Evolutionary conservation across 1,140 invertebrate species (phyloP), one percentile per base, ranked within the genome.

Genomic region (Tetragonula clypearis): DNA sequence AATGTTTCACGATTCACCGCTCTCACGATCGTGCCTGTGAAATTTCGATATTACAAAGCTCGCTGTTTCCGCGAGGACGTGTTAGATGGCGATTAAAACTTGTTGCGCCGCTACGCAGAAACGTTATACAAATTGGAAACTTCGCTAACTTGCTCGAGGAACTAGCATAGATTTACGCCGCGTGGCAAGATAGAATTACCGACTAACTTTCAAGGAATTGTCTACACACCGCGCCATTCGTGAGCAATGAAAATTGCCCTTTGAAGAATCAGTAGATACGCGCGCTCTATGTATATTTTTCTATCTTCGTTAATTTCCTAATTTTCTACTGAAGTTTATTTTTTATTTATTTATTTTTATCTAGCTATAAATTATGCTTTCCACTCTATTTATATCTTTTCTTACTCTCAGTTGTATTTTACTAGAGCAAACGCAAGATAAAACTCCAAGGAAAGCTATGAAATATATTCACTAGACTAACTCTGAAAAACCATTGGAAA

Each of bases 51-150:
- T 66, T 53, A 11, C 21, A 14, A 79, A 15, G 35, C 35, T 53
- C 60, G 41, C 23, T 21, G 41, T 53, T 53, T 30, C 60, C 17
- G n/a, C 23, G 17, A n/a, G 41, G 41, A 53, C 62, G 65, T 69
- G 56, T 65, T 71, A 60, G 62, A 55, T 19, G 69, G 23, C 83
- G 78, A 85, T 74, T 85, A 79, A 85, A 85, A 80, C 69, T 81
- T 68, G 58, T 60, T 53, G 35, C 75, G 41, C 83, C 26, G 30
- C 21, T n/a, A 53, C 77, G n/a, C 66, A 23, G 69, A 11, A 58
- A 56, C 23, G n/a, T 72, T 68, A 41, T 58, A 58, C 58, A 73
- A 73, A 73, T 81, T 79, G 49, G 26, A n/a, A 85, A 80, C 56
- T 81, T 73, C 1, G 77, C 53, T 68, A 85, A 85, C 60, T 81